Evolutionary conservation across 1,140 invertebrate genomes (phyloP), one percentile per base, ranked within the genome.

Genomic region (Lepidotrigona ventralis): DNA sequence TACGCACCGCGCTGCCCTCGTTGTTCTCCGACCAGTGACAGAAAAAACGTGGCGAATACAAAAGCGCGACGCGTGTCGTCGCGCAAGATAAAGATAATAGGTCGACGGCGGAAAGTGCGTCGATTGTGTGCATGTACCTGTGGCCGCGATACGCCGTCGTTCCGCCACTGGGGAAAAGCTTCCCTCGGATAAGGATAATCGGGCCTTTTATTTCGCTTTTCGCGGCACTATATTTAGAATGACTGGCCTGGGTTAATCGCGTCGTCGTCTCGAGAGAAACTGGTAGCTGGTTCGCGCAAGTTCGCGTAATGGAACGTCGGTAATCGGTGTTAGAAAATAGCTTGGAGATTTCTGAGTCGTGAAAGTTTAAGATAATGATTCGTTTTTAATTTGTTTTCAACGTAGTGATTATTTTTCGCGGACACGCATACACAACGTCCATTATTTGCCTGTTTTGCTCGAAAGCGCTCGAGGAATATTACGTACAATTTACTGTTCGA

Each of bases 61-160:
- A 85, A 81, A 85, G 69, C 74, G n/a, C 26, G 80, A 71, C 83
- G 84, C 75, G 84, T 63, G 72, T 74, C 80, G 70, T 75, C 80
- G 77, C 82, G n/a, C 23, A n/a, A 79, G 69, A 83, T 83, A 80
- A 70, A 83, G 86, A 88, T 88, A 86, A 88, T 88, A 83, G 63
- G 76, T 68, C 63, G 63, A 14, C 68, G 71, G 53, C 26, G 68
- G 33, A 82, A 84, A 84, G 71, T 51, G 70, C 54, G 81, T 54
- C 17, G 19, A 15, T n/a, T 26, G 6, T n/a, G 56, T 12, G 58
- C 8, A 46, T 8, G 39, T 46, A 46, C 39, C 39, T 46, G 6
- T 46, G 39, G 39, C 39, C 39, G 15, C 56, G 51, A 69, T 69
- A 82, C 26, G 12, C 19, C 46, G 23, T 6, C 33, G 12, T 70